Conservation (phyloP, 2,797 vertebrate genomes). For the Pempheris klunzingeri region DNA sequence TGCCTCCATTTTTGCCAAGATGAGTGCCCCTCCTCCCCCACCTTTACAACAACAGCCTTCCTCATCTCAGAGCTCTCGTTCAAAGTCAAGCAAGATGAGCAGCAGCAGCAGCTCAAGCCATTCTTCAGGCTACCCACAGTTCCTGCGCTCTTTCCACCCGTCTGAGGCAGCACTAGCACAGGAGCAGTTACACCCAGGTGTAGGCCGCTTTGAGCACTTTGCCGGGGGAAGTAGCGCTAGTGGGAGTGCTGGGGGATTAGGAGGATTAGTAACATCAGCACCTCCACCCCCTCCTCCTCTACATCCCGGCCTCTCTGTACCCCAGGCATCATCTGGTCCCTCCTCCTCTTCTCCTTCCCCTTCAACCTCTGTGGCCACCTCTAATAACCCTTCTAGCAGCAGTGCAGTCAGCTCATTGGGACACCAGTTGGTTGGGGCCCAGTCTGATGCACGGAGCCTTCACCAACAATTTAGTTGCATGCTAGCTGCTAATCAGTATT, state of each 20-base stretch:
- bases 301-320: slow-evolving; percentile 87
- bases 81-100: slow-evolving; percentile 90
- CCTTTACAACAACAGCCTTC: slow-evolving; percentile 89
- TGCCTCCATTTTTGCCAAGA: slow-evolving; percentile 90
- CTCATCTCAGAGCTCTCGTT: slow-evolving; percentile 88
- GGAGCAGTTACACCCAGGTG: slow-evolving; percentile 87
- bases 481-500: slow-evolving; percentile 91
- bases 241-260: slow-evolving; percentile 86
- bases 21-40: slow-evolving; percentile 90
- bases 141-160: slow-evolving; percentile 90
- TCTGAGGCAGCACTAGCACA: slow-evolving; percentile 88
- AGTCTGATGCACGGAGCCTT: slow-evolving; percentile 89
- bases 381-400: slow-evolving; percentile 88
- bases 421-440: slow-evolving; percentile 88
- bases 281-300: slow-evolving; percentile 89
- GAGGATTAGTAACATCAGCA: slow-evolving; percentile 88
- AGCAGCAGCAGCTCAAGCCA: slow-evolving; percentile 87
- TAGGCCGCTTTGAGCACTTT: slow-evolving; percentile 90
- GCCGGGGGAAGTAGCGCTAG: slow-evolving; percentile 85
- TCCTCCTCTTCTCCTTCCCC: slow-evolving; percentile 87
- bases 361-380: slow-evolving; percentile 86
- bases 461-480: slow-evolving; percentile 92
- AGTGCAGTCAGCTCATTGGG: slow-evolving; percentile 88
- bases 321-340: slow-evolving; percentile 87
- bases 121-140: slow-evolving; percentile 88